Base-by-base conservation (phyloP, 2,888 invertebrate genomes). In the Acholoe squamosa region DNA sequence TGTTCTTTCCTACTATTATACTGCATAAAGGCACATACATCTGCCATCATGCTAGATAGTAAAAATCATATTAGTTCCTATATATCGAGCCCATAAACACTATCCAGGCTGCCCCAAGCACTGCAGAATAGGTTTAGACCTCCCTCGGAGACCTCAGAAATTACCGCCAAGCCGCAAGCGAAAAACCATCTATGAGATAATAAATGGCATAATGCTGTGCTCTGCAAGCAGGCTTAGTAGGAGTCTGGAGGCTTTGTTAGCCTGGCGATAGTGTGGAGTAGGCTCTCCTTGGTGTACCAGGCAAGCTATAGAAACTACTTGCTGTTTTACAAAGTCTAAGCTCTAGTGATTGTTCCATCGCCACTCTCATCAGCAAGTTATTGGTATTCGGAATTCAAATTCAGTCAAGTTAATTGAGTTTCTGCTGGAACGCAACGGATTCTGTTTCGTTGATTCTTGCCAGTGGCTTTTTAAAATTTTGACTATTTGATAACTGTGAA, bases 401-500 rank as follows among this genome's bases (percentile, higher is more conserved):
- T n/a, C 12, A 61, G 61, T 61, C 19, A n/a, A 61, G 61, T 61
- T 61, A 61, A 61, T 61, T 61, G 61, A 14, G 61, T 61, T 61
- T 61, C 61, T 19, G 61, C 19, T 61, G 61, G 7, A 7, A 0
- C n/a, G 19, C 61, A 7, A n/a, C 61, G n/a, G 61, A 61, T 61
- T 61, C 14, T 7, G 61, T 61, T n/a, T 61, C 61, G 19, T n/a
- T 61, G 61, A 61, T n/a, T 61, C 61, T 19, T n/a, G 43, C 43
- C 10, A 43, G 43, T 43, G 43, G 43, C 61, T 61, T 61, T 61
- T 61, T 61, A 7, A 10, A 43, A 61, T 61, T 61, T 19, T n/a
- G 61, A n/a, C 61, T 61, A n/a, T 61, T 61, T 61, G 61, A 61
- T 61, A 61, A 61, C 61, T n/a, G 61, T n/a, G 61, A 61, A 61